Evolutionary conservation across 2,888 invertebrate genomes (phyloP).

Genomic region (Heliconius cydno): DNA sequence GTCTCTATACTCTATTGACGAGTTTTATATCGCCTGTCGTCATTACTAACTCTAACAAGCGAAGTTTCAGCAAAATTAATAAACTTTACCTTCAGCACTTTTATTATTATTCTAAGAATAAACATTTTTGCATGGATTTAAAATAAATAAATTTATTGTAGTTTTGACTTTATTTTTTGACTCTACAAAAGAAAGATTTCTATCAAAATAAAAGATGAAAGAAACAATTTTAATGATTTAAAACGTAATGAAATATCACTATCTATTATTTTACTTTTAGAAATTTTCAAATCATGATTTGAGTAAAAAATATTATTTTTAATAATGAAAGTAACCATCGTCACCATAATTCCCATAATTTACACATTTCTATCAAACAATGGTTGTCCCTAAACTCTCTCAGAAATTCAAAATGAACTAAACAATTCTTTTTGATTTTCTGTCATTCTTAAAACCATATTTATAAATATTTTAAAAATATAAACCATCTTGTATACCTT

Average conservation of each 20-base stretch:
- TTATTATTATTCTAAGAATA: conserved; percentile 13
- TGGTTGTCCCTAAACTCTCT: too few relatives aligned
- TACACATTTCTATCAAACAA: too few relatives aligned
- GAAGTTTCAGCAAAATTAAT: conserved; percentile 52
- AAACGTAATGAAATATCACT: too few relatives aligned
- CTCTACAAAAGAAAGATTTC: neutral
- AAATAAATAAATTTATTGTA: neutral
- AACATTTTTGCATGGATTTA: neutral
- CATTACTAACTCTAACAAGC: conserved; percentile 52
- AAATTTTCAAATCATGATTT: too few relatives aligned
- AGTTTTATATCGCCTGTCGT: conserved; percentile 39
- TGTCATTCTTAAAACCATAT: neutral
- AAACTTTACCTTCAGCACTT: conserved; percentile 42
- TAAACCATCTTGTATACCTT: neutral
- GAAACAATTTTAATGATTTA: too few relatives aligned
- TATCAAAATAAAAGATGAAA: too few relatives aligned
- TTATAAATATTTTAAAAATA: neutral
- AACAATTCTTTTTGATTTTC: neutral
- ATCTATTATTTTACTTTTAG: too few relatives aligned
- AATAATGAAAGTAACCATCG: too few relatives aligned
- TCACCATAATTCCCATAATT: too few relatives aligned
- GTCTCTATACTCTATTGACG: conserved; percentile 20
- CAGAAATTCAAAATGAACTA: neutral
- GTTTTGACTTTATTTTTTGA: neutral
- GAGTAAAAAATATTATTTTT: too few relatives aligned